Conservation (phyloP, 2,797 vertebrate species). For the Menidia menidia region DNA sequence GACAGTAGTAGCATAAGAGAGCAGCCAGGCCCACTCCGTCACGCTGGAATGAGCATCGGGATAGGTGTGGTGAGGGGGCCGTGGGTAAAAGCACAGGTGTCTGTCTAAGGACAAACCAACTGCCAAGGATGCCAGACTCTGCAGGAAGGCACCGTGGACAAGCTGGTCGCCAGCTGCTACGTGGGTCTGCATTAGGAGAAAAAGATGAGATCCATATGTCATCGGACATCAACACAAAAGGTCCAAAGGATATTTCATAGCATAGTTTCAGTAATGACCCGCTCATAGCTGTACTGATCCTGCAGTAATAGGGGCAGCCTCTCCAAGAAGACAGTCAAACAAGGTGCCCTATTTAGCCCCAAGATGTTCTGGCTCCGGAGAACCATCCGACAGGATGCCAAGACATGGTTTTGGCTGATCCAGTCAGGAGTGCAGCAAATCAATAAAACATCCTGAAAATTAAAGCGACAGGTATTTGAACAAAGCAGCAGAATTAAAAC, state of each 20-base stretch:
- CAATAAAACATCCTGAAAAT: conserved; percentile 81
- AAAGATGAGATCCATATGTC: not conserved
- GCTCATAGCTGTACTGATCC: conserved; percentile 83
- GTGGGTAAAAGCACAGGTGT: conserved; percentile 76
- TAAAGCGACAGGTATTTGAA: not conserved
- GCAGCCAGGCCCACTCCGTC: conserved; percentile 85
- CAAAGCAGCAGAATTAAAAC: not conserved
- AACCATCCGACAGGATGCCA: conserved; percentile 84
- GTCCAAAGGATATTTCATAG: not conserved
- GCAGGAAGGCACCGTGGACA: conserved; percentile 86
- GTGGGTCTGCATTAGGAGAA: conserved; percentile 71
- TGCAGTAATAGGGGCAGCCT: conserved; percentile 83
- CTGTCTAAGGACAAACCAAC: conserved; percentile 83
- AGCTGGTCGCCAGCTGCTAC: conserved; percentile 85
- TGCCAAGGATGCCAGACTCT: conserved; percentile 82
- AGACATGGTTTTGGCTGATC: conserved; percentile 84
- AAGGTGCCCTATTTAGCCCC: conserved; percentile 84
- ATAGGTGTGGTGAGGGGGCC: conserved; percentile 77
- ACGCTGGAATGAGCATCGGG: conserved; percentile 59
- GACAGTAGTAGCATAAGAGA: conserved; percentile 81
- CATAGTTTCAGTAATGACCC: conserved; percentile 51
- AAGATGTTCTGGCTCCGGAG: conserved; percentile 84
- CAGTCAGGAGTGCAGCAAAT: conserved; percentile 85
- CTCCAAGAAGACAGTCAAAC: conserved; percentile 86
- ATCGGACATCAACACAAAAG: not conserved